Percentiles rank a stretch among this genome's conserved stretches.
Conservation (phyloP, 2,888 invertebrate genomes). For the Tetropium fuscum region DNA sequence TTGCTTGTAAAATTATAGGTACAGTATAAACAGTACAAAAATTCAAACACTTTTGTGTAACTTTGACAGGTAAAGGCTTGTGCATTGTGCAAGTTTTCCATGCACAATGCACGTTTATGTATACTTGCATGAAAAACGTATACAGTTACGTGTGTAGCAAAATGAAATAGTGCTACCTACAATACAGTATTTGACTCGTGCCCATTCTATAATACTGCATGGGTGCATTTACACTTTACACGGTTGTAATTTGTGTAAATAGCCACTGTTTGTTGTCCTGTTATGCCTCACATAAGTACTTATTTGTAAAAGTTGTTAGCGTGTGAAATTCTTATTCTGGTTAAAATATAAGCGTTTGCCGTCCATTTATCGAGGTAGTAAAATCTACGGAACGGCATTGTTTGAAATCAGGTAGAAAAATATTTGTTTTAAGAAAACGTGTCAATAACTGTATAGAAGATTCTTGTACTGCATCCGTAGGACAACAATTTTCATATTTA, state of each 20-base stretch:
- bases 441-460: slow-evolving; percentile 13
- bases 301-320: slow-evolving; percentile 25
- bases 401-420: slow-evolving; percentile 11
- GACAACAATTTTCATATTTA: neutral
- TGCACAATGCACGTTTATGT: too few relatives aligned
- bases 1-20: too few relatives aligned
- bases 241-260: slow-evolving; percentile 28
- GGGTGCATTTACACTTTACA: slow-evolving; percentile 16
- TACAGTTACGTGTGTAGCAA: too few relatives aligned
- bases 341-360: slow-evolving; percentile 26
- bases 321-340: slow-evolving; percentile 18
- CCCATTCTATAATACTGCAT: neutral
- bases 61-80: too few relatives aligned
- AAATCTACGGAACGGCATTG: slow-evolving; percentile 10
- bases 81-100: too few relatives aligned
- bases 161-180: too few relatives aligned
- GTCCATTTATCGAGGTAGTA: slow-evolving; percentile 17
- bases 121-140: too few relatives aligned
- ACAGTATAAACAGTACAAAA: too few relatives aligned
- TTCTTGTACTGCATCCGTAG: neutral
- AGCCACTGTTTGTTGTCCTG: slow-evolving; percentile 31
- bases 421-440: slow-evolving; percentile 15
- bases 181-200: too few relatives aligned
- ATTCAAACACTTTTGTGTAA: too few relatives aligned
- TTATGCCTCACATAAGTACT: slow-evolving; percentile 30